A percentile compares a stretch with the other conserved stretches of the same genome.
These are phyloP conservation scores for Pomatostomus ruficeps DNA, from an alignment of 2,113 vertebrate species.

Conservation along the genomic window DNA sequence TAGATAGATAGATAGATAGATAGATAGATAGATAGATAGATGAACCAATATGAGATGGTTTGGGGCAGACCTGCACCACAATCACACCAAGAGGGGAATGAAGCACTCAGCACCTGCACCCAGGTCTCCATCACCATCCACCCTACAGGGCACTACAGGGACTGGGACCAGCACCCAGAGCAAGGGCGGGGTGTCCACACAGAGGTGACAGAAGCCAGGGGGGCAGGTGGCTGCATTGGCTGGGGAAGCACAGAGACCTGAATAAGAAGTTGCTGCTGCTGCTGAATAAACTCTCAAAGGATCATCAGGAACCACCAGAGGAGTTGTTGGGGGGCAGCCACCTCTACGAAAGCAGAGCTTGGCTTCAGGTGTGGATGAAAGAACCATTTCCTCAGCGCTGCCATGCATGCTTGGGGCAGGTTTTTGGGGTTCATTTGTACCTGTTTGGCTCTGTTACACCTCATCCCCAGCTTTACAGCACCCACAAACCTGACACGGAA, in stretches of 20 bases:
- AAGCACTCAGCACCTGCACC: not conserved
- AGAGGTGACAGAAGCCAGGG: fast-evolving
- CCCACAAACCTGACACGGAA: not conserved
- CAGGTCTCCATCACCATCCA: not conserved
- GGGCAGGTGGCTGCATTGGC: not conserved
- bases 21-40: not conserved
- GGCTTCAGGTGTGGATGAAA: not conserved
- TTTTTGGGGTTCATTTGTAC: not conserved
- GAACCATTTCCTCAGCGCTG: not conserved
- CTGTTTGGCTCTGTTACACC: not conserved
- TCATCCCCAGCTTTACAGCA: not conserved
- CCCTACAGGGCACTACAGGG: fast-evolving
- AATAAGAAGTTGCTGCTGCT: not conserved
- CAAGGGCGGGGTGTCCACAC: not conserved
- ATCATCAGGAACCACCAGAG: not conserved
- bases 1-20: not conserved
- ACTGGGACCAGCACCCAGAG: not conserved
- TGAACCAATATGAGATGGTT: not conserved
- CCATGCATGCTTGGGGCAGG: fast-evolving
- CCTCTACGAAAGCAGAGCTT: not conserved
- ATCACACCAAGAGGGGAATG: not conserved
- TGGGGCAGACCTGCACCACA: not conserved
- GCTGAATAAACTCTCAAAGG: not conserved
- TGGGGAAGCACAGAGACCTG: not conserved
- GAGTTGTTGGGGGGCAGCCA: not conserved